Evolutionary conservation across 2,113 vertebrate genomes (phyloP), one percentile per base, ranked within the genome.

Genomic region (Andinoacara biseriatus): DNA sequence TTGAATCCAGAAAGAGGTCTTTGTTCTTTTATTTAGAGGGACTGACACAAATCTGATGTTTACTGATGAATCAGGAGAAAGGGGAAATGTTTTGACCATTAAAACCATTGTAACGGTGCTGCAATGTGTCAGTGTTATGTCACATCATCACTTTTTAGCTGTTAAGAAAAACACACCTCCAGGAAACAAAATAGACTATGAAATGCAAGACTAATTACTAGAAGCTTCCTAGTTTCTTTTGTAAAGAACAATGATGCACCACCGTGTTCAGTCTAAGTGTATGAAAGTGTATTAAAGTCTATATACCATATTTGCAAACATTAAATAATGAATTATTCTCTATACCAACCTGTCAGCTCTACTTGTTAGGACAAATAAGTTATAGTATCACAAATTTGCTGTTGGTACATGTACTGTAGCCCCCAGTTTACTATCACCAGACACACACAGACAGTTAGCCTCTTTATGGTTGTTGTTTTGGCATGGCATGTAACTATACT

Each of bases 31-130:
- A 62, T 82, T 84, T 54, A 74, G 84, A 79, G 5, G 58, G 57
- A 74, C 29, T 46, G 87, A 80, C 76, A 86, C 61, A 83, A 76
- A 81, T 67, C 72, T 85, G 60, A 38, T 78, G 65, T 80, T 80
- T 69, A 46, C 29, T 77, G 86, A 78, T 80, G 54, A 83, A 63
- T 80, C 60, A 79, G 84, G 58, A 13, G 26, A 56, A 56, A 63
- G 17, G 26, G 9, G n/a, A 72, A 82, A 85, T 81, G 67, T 85
- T 84, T 76, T 76, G 38, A 77, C 80, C 76, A 76, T 85, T 83
- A 87, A 84, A 86, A 74, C 76, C 5, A 54, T 38, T 63, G 56
- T 75, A 63, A 74, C 26, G 13, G 17, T n/a, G n/a, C 58, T 40
- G 40, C 62, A 18, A 38, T 59, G 14, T 72, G 58, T 62, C 60